Base-by-base conservation (phyloP, 1,140 invertebrate species). In the Bombus waltoni region DNA sequence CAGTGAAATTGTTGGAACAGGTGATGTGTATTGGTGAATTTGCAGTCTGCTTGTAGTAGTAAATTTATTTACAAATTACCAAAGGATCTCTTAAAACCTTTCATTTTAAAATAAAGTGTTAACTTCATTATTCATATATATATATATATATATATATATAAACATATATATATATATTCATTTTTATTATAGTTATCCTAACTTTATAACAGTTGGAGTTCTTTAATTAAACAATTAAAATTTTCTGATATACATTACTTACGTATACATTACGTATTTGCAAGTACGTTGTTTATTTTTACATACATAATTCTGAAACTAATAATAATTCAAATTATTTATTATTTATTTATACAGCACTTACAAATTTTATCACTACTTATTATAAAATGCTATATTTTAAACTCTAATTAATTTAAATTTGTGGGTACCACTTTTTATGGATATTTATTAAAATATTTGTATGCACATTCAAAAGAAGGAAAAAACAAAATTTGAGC, bases 61-160 rank as follows among this genome's bases (percentile, higher is more conserved):
- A 91, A 90, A 91, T 90, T 88, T 87, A 90, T 78, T 78, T 81
- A 88, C 76, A 91, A 87, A 88, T 74, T 82, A 88, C 86, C 83
- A 90, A 90, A 87, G 83, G 90, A 81, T 81, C 59, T 83, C 68
- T 90, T 83, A 47, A 74, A 78, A 42, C 86, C 82, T 84, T 78
- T 84, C 75, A 84, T 75, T 84, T 73, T 87, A 75, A 44, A 79
- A 87, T 84, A 84, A 72, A 87, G 18, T 62, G 18, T 85, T 84
- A 35, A 53, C 1, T 53, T 53, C 47, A 53, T 53, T 70, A 65
- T 70, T 70, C 25, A 53, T 22, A 22, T 53, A 53, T 47, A 15
- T 15, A 47, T 15, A 44, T 15, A 15, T 15, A 44, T 42, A 68
- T 28, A 35, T 68, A 65, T 68, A n/a, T 70, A 57, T 70, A 53